Conservation (phyloP, 2,888 invertebrate genomes). For the Drosophila anomalipes region DNA sequence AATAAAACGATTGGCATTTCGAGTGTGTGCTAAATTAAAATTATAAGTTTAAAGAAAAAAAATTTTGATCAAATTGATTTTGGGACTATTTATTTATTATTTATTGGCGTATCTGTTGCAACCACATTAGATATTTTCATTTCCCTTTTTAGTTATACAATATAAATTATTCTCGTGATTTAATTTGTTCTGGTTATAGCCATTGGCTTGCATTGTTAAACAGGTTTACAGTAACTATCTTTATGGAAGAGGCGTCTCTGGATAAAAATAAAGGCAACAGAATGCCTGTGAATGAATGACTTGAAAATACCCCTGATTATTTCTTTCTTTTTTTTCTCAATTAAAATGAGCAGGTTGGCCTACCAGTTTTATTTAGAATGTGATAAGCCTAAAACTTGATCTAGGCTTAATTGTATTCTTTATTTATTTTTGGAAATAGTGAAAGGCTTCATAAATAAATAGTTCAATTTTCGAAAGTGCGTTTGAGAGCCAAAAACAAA, state of each 20-base stretch:
- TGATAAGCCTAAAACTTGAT: not conserved
- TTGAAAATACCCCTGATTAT: not conserved
- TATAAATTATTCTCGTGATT: not conserved
- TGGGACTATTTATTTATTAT: not conserved
- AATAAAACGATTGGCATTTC: constrained; percentile 45
- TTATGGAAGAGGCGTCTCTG: constrained; percentile 8
- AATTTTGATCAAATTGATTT: not conserved
- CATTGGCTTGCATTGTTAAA: constrained; percentile 49
- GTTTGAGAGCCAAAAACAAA: not conserved
- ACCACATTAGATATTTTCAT: constrained; percentile 11
- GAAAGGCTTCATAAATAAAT: not conserved
- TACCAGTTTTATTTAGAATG: not conserved
- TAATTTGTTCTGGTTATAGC: constrained; percentile 31
- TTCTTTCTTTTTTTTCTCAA: not conserved
- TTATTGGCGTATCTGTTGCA: not conserved
- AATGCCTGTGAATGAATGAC: not conserved
- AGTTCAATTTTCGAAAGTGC: not conserved
- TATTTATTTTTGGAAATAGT: not conserved
- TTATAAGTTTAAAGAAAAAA: constrained; percentile 18
- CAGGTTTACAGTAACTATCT: constrained; percentile 42
- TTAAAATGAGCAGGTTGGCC: not conserved
- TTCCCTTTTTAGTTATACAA: not conserved
- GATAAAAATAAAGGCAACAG: not conserved
- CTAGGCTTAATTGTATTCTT: not conserved
- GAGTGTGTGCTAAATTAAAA: constrained; percentile 30